Conservation (phyloP, 2,797 vertebrate species). For the Tenualosa ilisha region DNA sequence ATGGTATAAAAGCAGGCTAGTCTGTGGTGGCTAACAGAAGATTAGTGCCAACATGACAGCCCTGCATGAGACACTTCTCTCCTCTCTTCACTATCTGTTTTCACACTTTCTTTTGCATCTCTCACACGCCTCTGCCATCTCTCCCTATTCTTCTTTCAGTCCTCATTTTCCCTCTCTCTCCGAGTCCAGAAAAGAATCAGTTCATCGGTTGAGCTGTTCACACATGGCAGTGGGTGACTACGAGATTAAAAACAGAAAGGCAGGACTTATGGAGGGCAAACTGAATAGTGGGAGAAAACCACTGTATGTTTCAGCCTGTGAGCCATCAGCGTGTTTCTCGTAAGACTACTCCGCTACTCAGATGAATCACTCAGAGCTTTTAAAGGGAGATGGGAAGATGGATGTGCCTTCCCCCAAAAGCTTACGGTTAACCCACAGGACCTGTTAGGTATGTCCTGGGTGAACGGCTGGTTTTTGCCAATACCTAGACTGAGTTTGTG, state of each 20-base stretch:
- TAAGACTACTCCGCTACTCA: background rate
- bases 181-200: background rate
- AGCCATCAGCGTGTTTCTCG: background rate
- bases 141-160: background rate
- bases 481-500: background rate
- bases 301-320: background rate
- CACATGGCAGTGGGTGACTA: background rate
- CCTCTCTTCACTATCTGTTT: background rate
- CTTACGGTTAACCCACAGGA: background rate
- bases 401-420: background rate
- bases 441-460: background rate
- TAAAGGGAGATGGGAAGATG: background rate
- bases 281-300: background rate
- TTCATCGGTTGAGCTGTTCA: background rate
- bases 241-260: background rate
- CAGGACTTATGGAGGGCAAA: background rate
- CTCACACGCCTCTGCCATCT: background rate
- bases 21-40: background rate
- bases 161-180: background rate
- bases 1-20: background rate
- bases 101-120: background rate
- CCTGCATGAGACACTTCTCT: background rate
- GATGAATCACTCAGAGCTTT: background rate
- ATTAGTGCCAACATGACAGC: background rate
- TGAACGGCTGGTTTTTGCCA: background rate